Evolutionary conservation across 1,140 invertebrate species (phyloP).

Genomic region (Drosophila bocki): DNA sequence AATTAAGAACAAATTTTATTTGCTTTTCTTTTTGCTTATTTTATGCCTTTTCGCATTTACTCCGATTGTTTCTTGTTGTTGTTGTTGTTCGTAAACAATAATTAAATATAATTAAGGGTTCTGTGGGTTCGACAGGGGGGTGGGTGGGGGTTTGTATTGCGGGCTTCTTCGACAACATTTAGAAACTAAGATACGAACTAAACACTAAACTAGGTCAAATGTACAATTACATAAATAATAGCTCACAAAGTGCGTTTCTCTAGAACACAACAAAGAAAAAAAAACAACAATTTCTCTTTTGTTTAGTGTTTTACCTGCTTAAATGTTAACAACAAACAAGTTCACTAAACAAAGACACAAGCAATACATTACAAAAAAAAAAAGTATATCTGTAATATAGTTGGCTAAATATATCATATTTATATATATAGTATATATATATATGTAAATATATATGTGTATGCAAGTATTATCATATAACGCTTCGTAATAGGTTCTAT

Average conservation of each 20-base stretch:
- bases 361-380: conserved; percentile 42
- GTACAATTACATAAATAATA: conserved; percentile 69
- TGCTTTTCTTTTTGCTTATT: conserved; percentile 49
- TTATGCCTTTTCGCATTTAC: conserved; percentile 32
- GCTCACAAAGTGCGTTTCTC: conserved; percentile 57
- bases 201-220: conserved; percentile 74
- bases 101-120: conserved; percentile 60
- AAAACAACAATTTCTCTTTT: conserved; percentile 48
- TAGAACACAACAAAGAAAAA: conserved; percentile 46
- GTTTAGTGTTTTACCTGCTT: conserved; percentile 56
- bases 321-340: conserved; percentile 71
- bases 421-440: conserved; percentile 45
- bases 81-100: conserved; percentile 45
- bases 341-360: conserved; percentile 54
- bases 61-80: conserved; percentile 20
- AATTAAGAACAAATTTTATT: conserved; percentile 75
- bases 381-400: conserved; percentile 33
- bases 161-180: conserved; percentile 65
- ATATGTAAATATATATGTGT: conserved; percentile 45
- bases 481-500: conserved; percentile 69
- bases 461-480: conserved; percentile 73
- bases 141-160: conserved; percentile 27
- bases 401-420: conserved; percentile 60
- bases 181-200: conserved; percentile 79
- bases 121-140: conserved; percentile 22